Evolutionary conservation across 2,113 vertebrate species (phyloP), one percentile per base, ranked within the genome.

Genomic region (Diadophis punctatus): DNA sequence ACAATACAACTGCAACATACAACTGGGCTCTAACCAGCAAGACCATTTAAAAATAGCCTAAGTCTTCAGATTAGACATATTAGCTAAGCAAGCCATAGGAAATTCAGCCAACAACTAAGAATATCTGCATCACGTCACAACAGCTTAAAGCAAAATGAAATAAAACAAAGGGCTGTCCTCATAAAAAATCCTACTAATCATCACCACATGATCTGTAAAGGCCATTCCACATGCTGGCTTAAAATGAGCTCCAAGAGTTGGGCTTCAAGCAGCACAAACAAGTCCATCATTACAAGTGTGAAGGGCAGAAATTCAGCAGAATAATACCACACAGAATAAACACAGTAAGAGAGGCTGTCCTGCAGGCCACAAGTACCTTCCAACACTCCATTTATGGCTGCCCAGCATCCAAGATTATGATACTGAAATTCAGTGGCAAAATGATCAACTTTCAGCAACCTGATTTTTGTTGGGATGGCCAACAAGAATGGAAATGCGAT

Each of bases 121-220:
- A 86, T 48, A 48, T 27, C 27, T 20, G 49, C 18, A 52, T 34
- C 49, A 53, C 3, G 8, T 87, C 49, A 87, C 86, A 87, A 14
- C 3, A 2, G 30, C 51, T 87, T 87, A 53, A 87, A 87, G 9
- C 27, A 86, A 49, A 49, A 49, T 25, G 46, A 86, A 86, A 49
- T 49, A 23, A 46, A 60, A 46, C 34, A 88, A 56, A 53, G 49
- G 51, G 51, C 14, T 30, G 25, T 46, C 30, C 92, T 30, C 52
- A 2, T 87, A 95, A 94, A 95, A 63, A 68, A 27, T 80, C 86
- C 92, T 89, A 68, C 89, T 93, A 92, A 95, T 87, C 88, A 86
- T 60, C 55, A 84, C 18, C 84, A n/a, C 52, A 55, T 89, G 94
- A 90, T 91, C 87, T 0, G 12, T 48, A 91, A 90, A 46, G 91